These are phyloP conservation scores for Perca fluviatilis DNA, from an alignment of 2,113 vertebrate genomes.

Conservation along the genomic window DNA sequence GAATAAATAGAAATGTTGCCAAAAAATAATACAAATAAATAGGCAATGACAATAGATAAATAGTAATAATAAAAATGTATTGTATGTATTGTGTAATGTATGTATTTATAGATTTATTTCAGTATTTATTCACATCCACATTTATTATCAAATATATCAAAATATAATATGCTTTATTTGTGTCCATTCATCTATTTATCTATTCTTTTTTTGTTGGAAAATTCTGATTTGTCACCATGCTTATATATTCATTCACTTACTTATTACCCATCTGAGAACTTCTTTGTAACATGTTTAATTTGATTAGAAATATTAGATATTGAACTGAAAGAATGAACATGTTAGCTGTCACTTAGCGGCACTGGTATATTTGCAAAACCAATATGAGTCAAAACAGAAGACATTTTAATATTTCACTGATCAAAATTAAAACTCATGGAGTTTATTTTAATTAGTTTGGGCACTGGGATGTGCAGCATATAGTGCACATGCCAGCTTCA, in stretches of 20 bases:
- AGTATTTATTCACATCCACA: neutral
- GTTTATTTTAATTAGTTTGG: constrained; percentile 51
- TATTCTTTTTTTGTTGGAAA: neutral
- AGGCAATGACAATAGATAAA: neutral
- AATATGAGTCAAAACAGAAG: neutral
- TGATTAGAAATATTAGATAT: neutral
- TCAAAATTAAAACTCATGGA: constrained; percentile 19
- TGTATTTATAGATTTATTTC: neutral
- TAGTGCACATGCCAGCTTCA: constrained; percentile 14
- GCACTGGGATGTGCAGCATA: constrained; percentile 19
- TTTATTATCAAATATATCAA: neutral
- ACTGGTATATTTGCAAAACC: neutral
- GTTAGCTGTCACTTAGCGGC: constrained; percentile 31
- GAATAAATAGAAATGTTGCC: neutral
- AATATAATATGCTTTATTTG: neutral
- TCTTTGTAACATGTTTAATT: neutral
- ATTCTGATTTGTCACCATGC: neutral
- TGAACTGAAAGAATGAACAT: neutral
- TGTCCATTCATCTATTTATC: neutral
- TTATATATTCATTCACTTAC: neutral
- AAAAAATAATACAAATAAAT: neutral
- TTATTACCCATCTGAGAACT: neutral
- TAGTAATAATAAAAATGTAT: no score
- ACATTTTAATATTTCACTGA: constrained; percentile 17
- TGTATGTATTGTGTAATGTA: no score